Conservation (phyloP, 2,797 vertebrate species). For the Vultur gryphus region DNA sequence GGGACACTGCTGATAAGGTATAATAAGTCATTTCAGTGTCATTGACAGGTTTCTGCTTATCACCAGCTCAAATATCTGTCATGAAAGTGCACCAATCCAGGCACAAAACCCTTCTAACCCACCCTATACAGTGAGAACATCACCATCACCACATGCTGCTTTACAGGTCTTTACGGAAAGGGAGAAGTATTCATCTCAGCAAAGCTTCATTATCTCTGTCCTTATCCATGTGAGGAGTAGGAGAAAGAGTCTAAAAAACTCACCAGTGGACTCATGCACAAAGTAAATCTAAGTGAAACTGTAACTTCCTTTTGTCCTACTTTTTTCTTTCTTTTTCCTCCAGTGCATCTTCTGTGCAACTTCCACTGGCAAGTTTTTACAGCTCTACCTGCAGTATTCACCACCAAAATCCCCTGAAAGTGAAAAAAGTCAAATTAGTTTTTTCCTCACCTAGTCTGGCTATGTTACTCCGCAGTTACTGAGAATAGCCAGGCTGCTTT, state of each 20-base stretch:
- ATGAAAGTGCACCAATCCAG: background rate
- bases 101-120: background rate
- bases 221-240: background rate
- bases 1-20: background rate
- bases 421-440: background rate
- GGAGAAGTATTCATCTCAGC: background rate
- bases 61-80: background rate
- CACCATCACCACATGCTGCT: background rate
- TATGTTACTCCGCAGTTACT: background rate
- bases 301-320: background rate
- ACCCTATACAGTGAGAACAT: background rate
- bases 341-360: background rate
- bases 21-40: background rate
- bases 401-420: background rate
- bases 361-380: background rate
- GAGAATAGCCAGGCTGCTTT: background rate
- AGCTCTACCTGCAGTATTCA: background rate
- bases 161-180: background rate
- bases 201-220: background rate
- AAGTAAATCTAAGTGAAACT: background rate
- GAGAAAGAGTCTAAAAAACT: background rate
- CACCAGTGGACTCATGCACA: fast-evolving
- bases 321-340: fast-evolving
- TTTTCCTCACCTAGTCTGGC: background rate
- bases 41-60: background rate